Percentiles rank a stretch among this genome's conserved stretches.
Evolutionary conservation across 2,797 vertebrate species (phyloP).

Genomic region (Phrynocephalus guinanensis): DNA sequence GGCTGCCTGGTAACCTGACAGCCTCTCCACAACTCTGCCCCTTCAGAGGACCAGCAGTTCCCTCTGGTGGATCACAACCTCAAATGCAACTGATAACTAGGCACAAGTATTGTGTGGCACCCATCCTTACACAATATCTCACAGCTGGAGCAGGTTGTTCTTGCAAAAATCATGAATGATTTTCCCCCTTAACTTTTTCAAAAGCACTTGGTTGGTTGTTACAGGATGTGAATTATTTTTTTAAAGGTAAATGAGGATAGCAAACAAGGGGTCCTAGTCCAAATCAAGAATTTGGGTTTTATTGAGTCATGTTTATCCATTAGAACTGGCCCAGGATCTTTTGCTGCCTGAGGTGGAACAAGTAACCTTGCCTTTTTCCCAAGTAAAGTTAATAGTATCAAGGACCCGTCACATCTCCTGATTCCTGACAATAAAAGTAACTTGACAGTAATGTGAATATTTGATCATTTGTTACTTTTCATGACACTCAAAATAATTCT

Average conservation of each 20-base stretch:
- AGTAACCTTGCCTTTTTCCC: too few relatives aligned
- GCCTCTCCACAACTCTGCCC: not conserved
- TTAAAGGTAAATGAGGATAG: not conserved
- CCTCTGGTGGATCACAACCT: slow-evolving; percentile 40
- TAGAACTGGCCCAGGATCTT: too few relatives aligned
- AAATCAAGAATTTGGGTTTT: not conserved
- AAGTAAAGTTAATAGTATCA: too few relatives aligned
- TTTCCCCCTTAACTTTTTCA: not conserved
- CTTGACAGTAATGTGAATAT: too few relatives aligned
- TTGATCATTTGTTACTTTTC: not conserved
- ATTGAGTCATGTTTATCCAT: not conserved
- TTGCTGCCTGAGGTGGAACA: too few relatives aligned
- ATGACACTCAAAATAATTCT: not conserved
- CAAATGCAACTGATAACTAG: not conserved
- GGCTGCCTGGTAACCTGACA: not conserved
- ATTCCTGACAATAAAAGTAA: too few relatives aligned
- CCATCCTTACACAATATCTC: not conserved
- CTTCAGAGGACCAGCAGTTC: slow-evolving; percentile 36
- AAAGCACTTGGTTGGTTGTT: not conserved
- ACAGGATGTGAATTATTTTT: too few relatives aligned
- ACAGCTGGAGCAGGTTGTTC: not conserved
- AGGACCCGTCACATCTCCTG: too few relatives aligned
- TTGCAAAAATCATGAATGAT: not conserved
- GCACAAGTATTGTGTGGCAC: not conserved
- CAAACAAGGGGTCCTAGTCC: not conserved